These are phyloP conservation scores for Siniperca undulata DNA, from an alignment of 2,797 vertebrate species.

Conservation along the genomic window DNA sequence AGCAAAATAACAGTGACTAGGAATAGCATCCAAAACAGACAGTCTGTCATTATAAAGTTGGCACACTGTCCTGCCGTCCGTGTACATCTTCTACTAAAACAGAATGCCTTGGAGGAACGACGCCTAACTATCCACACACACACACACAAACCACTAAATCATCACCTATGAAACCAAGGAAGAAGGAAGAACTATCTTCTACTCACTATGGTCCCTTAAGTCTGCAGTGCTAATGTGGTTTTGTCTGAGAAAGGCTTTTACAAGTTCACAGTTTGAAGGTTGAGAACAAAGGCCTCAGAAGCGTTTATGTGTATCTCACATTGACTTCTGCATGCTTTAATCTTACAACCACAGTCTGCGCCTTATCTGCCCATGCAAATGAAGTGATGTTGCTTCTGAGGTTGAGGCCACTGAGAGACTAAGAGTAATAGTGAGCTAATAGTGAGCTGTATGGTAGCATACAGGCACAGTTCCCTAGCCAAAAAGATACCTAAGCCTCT, in stretches of 20 bases:
- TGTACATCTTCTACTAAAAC: conserved; percentile 63
- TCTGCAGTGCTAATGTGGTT: conserved; percentile 45
- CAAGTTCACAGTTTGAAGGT: conserved; percentile 41
- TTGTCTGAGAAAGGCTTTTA: conserved; percentile 49
- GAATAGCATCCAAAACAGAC: conserved; percentile 76
- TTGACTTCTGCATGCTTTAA: conserved; percentile 23
- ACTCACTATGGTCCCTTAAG: conserved; percentile 19
- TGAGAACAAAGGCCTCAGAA: conserved; percentile 30
- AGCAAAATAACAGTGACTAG: conserved; percentile 73
- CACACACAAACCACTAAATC: conserved; percentile 67
- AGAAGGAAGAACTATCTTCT: conserved; percentile 26
- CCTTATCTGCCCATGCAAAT: conserved; percentile 4
- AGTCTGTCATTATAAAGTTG: conserved; percentile 79
- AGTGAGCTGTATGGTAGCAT: not conserved
- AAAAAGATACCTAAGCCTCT: not conserved
- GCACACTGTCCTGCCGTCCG: conserved; percentile 47
- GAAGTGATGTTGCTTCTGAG: not conserved
- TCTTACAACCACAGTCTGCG: conserved; percentile 5
- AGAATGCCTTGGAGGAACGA: conserved; percentile 54
- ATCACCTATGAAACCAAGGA: conserved; percentile 63
- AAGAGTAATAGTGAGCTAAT: not conserved
- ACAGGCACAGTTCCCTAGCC: not conserved
- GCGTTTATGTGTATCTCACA: conserved; percentile 22
- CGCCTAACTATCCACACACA: conserved; percentile 33
- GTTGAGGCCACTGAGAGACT: not conserved